phyloP scores from a whole-genome alignment of 2,113 vertebrate genomes.

The Suricata suricatta region DNA sequence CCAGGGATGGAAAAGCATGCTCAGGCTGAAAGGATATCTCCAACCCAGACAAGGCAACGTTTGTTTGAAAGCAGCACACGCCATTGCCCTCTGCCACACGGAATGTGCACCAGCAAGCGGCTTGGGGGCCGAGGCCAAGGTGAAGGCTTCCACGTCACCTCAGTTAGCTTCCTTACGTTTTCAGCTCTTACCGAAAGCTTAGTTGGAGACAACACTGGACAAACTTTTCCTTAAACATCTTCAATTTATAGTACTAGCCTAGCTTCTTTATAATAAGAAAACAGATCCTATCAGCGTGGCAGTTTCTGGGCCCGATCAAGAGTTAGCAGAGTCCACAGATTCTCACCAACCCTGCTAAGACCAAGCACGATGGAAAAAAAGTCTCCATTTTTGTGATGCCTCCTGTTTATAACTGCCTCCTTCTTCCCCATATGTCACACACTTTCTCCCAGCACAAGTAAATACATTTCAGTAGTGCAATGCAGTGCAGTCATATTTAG shows the following conservation, averaged over 20 bases:
- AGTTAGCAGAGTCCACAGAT: constrained; percentile 58
- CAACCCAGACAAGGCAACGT: background rate
- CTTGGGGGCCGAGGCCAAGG: background rate
- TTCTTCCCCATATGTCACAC: constrained; percentile 74
- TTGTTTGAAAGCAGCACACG: background rate
- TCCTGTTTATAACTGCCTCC: constrained; percentile 55
- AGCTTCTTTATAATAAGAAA: constrained; percentile 39
- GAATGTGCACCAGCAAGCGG: constrained; percentile 25
- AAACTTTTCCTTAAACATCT: constrained; percentile 39
- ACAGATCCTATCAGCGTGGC: constrained; percentile 29
- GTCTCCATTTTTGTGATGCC: constrained; percentile 61
- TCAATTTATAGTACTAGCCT: constrained; percentile 2
- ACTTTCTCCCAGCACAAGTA: constrained; percentile 81
- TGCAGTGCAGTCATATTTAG: constrained; percentile 89
- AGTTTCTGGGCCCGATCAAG: constrained; percentile 78
- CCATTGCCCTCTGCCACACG: background rate
- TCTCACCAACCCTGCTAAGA: constrained; percentile 60
- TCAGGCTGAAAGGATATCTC: constrained; percentile 57
- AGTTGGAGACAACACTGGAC: constrained; percentile 41
- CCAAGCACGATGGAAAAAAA: constrained; percentile 46
- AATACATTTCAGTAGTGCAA: constrained; percentile 90
- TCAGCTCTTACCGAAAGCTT: constrained; percentile 44
- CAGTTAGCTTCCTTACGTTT: constrained; percentile 33
- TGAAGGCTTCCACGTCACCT: background rate
- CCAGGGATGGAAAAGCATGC: constrained; percentile 69